These are phyloP conservation scores for Diogma glabrata DNA, from an alignment of 2,888 invertebrate species.

Conservation along the genomic window DNA sequence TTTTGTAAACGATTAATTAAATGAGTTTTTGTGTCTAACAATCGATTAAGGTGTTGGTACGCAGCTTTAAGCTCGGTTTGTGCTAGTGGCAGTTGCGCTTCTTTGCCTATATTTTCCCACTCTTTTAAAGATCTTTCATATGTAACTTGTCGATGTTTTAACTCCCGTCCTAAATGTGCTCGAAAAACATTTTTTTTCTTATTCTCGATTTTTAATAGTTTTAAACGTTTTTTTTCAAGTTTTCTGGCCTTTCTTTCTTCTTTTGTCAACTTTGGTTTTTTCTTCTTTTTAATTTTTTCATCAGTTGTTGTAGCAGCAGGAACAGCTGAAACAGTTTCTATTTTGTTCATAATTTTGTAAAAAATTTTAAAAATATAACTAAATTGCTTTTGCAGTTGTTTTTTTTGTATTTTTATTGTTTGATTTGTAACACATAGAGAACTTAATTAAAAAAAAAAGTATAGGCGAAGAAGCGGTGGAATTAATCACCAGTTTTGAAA, in stretches of 20 bases:
- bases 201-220: not conserved
- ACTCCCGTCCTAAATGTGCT: constrained; percentile 23
- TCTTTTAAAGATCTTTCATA: constrained; percentile 22
- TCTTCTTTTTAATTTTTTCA: not conserved
- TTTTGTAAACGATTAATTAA: not conserved
- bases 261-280: constrained; percentile 11
- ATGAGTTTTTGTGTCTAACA: constrained; percentile 2
- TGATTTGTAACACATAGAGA: too few relatives aligned
- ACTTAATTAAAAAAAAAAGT: too few relatives aligned
- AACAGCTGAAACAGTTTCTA: not conserved
- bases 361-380: too few relatives aligned
- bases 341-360: too few relatives aligned
- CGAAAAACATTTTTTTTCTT: not conserved
- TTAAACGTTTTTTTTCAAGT: constrained; percentile 8
- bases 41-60: not conserved
- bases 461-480: too few relatives aligned
- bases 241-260: constrained; percentile 10
- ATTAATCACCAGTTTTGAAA: too few relatives aligned
- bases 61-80: constrained; percentile 23
- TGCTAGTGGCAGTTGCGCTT: constrained; percentile 27
- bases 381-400: too few relatives aligned
- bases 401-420: too few relatives aligned
- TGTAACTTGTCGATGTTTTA: constrained; percentile 26
- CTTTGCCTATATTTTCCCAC: constrained; percentile 27
- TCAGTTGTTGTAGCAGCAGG: not conserved